These are phyloP conservation scores for Sepioteuthis lessoniana DNA, from an alignment of 2,888 invertebrate species.

Conservation along the genomic window DNA sequence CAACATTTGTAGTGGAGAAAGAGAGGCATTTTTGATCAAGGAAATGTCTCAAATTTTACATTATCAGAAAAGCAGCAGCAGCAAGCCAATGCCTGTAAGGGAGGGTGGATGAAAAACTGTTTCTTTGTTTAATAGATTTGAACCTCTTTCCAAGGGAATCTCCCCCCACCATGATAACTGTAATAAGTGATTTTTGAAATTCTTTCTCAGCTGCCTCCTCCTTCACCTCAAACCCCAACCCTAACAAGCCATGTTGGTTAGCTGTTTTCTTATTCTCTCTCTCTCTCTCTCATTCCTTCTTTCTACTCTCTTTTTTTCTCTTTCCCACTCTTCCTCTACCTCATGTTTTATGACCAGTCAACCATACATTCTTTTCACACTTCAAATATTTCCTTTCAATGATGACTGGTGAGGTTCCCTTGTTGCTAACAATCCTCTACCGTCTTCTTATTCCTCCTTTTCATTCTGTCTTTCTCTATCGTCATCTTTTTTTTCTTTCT, in stretches of 20 bases:
- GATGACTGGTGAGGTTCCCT: background rate
- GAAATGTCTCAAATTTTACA: conserved; percentile 33
- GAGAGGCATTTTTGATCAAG: background rate
- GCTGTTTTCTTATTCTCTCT: background rate
- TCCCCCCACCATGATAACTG: background rate
- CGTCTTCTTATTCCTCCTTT: background rate
- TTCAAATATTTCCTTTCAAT: conserved; percentile 1
- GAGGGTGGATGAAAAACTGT: conserved; percentile 8
- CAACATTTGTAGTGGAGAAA: background rate
- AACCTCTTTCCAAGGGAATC: conserved; percentile 33
- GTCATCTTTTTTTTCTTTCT: background rate
- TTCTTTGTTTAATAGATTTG: conserved; percentile 23
- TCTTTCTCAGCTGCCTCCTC: background rate
- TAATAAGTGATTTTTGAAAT: conserved; percentile 33
- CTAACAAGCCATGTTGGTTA: background rate
- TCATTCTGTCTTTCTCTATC: background rate
- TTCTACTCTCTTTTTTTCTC: background rate
- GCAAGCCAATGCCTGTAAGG: background rate
- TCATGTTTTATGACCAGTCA: conserved; percentile 10
- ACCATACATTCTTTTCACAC: conserved; percentile 23
- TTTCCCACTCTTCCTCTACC: background rate
- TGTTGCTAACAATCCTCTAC: conserved; percentile 14
- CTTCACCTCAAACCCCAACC: background rate
- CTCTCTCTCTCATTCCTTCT: background rate
- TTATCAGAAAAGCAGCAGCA: conserved; percentile 9